Conservation (phyloP, 2,797 vertebrate species). For the Hypotaenidia okinawae region DNA sequence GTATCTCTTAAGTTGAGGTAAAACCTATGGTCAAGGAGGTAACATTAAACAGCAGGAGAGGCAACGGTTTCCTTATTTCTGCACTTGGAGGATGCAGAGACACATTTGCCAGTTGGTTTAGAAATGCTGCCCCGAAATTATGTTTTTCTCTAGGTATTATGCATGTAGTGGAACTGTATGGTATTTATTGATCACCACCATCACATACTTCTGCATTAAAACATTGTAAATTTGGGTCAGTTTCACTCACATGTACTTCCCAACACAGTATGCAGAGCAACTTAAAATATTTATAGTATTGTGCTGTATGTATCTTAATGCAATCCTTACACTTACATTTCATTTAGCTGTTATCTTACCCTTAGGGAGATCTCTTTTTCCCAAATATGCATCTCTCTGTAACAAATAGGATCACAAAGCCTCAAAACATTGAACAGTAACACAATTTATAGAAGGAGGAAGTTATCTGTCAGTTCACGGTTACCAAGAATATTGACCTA, state of each 20-base stretch:
- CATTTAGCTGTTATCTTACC: slow-evolving; percentile 26
- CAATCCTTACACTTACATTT: slow-evolving; percentile 40
- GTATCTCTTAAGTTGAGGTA: neutral
- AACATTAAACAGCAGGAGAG: neutral
- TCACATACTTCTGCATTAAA: neutral
- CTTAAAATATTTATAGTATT: slow-evolving; percentile 16
- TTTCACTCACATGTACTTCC: neutral
- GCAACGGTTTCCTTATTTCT: neutral
- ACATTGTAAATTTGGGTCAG: neutral
- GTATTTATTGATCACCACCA: neutral
- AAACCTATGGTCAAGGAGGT: neutral
- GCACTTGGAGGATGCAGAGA: neutral
- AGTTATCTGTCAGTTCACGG: neutral
- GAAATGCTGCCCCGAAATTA: neutral
- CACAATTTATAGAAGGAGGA: neutral
- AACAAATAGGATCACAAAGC: slow-evolving; percentile 21
- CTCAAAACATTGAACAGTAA: neutral
- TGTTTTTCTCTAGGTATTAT: neutral
- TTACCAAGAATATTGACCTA: neutral
- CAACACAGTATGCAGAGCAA: neutral
- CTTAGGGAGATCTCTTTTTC: slow-evolving; percentile 48
- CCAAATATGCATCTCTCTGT: neutral
- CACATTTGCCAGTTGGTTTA: neutral
- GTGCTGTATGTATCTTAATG: neutral
- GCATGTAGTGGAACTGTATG: neutral